Conservation (phyloP, 1,140 invertebrate species). For the Galleria mellonella region DNA sequence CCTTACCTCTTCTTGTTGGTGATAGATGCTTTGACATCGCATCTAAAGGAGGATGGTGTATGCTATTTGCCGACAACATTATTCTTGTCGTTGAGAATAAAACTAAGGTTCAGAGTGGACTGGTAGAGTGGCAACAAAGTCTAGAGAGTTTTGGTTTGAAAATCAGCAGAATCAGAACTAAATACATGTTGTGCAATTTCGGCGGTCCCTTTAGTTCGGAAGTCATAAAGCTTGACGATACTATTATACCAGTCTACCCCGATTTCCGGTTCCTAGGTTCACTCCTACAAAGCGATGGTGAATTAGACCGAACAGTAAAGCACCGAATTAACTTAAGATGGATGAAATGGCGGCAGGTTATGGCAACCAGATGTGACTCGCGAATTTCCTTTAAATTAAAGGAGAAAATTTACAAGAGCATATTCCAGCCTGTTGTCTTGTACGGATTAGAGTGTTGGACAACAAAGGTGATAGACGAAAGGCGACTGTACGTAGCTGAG, state of each 20-base stretch:
- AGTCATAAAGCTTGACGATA: background rate
- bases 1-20: slow-evolving; percentile 11
- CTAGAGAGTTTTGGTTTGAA: slow-evolving; percentile 8
- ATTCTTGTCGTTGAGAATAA: slow-evolving; percentile 3
- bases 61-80: slow-evolving; percentile 5
- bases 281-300: background rate
- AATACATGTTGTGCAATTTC: slow-evolving; percentile 9
- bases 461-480: too few relatives aligned
- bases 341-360: too few relatives aligned
- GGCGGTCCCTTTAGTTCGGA: background rate
- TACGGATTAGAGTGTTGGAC: too few relatives aligned
- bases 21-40: slow-evolving; percentile 9
- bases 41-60: background rate
- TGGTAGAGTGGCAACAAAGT: background rate
- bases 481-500: too few relatives aligned
- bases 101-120: background rate
- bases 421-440: too few relatives aligned
- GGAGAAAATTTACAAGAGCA: too few relatives aligned
- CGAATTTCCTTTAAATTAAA: too few relatives aligned
- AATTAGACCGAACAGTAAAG: too few relatives aligned
- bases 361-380: too few relatives aligned
- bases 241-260: background rate
- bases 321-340: too few relatives aligned
- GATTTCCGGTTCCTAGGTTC: background rate
- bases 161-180: slow-evolving; percentile 12